Evolutionary conservation across 2,113 vertebrate genomes (phyloP), one percentile per base, ranked within the genome.

Genomic region (Alethe castanea): DNA sequence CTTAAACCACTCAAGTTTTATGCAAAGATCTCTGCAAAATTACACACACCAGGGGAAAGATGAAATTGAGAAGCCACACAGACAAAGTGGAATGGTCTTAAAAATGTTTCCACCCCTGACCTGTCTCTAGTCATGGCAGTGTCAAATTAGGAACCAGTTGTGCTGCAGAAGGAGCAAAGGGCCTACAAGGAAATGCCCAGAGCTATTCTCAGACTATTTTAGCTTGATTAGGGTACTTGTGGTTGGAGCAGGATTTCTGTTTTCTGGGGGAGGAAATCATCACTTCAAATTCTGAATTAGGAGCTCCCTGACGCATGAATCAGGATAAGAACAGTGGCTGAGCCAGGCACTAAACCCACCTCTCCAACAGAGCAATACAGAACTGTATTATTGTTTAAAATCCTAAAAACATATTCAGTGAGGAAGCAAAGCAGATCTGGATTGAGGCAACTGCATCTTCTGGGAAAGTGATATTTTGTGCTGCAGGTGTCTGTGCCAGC

Each of bases 41-140:
- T 35, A 40, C 45, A 25, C 24, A 36, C 19, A 24, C 8, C 0
- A 0, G 17, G 25, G 44, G 48, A 52, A 86, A 57, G n/a, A 64
- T 28, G 36, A 18, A 70, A 53, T 35, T 65, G 69, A 48, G 84
- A n/a, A 84, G 22, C 52, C 50, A 36, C 25, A 23, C 19, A 64
- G 29, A 14, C 14, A 14, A 13, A 56, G 17, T 36, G 38, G 28
- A 87, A 56, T 40, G n/a, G 28, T 81, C 12, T 35, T 72, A 53
- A 93, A 86, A 57, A 29, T 35, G 16, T 52, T 87, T 52, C 23
- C 9, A 56, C 48, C 42, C 35, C 50, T 33, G 44, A 29, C 28
- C 31, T 29, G 31, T 38, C 38, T 65, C 66, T 91, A 35, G 8
- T 56, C 20, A 22, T 45, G 33, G 13, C 2, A 3, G 3, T 52